A percentile compares a stretch with the other conserved stretches of the same genome.
Conservation (phyloP, 2,797 vertebrate species). For the Botia almorhae region DNA sequence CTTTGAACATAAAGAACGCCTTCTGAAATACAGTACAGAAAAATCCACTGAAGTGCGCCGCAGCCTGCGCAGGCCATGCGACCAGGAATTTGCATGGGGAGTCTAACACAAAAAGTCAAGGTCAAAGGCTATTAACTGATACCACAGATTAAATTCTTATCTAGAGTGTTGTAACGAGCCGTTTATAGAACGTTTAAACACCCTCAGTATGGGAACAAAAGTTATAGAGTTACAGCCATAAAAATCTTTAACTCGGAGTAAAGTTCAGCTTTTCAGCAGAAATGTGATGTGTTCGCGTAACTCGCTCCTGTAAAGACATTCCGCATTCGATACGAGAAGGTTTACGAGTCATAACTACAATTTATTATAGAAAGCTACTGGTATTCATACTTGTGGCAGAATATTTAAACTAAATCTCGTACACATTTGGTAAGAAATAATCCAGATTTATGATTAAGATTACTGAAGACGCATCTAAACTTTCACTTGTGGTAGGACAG, state of each 20-base stretch:
- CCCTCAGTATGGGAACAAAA: neutral
- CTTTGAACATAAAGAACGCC: neutral
- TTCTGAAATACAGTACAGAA: neutral
- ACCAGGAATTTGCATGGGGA: conserved; percentile 1
- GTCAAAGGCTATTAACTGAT: conserved; percentile 10
- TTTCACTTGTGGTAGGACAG: neutral
- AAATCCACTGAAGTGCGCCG: neutral
- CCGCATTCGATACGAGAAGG: neutral
- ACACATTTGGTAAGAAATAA: neutral
- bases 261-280: neutral
- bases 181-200: conserved; percentile 7
- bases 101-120: neutral
- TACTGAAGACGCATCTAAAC: neutral
- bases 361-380: neutral
- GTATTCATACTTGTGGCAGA: neutral
- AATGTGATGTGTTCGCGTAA: neutral
- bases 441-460: neutral
- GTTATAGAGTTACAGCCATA: conserved; percentile 2
- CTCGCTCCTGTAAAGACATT: neutral
- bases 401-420: conserved; percentile 1
- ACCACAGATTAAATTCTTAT: conserved; percentile 4
- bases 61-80: no score
- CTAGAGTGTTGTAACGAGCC: neutral
- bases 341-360: neutral
- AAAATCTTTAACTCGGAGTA: neutral